phyloP scores from a whole-genome alignment of 2,113 vertebrate species.

The Pomatorhinus ruficollis region DNA sequence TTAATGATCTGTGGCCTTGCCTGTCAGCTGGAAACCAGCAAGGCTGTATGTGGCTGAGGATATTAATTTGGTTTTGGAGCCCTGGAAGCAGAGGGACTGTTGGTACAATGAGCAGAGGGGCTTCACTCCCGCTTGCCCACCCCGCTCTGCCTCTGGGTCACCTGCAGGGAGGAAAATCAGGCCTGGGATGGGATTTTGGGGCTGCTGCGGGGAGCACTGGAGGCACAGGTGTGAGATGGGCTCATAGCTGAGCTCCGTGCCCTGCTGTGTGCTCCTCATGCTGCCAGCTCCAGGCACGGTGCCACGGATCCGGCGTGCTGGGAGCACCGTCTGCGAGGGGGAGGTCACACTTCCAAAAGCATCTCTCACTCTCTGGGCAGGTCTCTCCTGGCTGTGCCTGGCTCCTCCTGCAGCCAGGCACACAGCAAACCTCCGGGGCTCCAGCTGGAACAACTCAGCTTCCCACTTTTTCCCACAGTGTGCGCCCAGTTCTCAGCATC shows the following conservation, averaged over 20 bases:
- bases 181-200: neutral
- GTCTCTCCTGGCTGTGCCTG: neutral
- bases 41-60: neutral
- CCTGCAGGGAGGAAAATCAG: neutral
- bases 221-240: neutral
- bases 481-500: neutral
- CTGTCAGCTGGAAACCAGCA: constrained; percentile 50
- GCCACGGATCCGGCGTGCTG: neutral
- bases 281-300: neutral
- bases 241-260: neutral
- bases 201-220: neutral
- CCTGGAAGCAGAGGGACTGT: neutral
- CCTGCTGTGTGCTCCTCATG: neutral
- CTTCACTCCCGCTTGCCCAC: neutral
- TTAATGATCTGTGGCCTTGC: constrained; percentile 46
- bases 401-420: neutral
- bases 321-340: neutral
- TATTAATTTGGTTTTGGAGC: constrained; percentile 8
- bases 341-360: neutral
- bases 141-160: neutral
- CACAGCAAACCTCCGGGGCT: neutral
- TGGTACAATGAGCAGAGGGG: neutral
- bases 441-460: neutral
- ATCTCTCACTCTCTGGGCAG: neutral
- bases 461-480: neutral